Percentiles rank a stretch among this genome's conserved stretches.
Conservation (phyloP, 2,888 invertebrate genomes). For the Phaedon cochleariae region DNA sequence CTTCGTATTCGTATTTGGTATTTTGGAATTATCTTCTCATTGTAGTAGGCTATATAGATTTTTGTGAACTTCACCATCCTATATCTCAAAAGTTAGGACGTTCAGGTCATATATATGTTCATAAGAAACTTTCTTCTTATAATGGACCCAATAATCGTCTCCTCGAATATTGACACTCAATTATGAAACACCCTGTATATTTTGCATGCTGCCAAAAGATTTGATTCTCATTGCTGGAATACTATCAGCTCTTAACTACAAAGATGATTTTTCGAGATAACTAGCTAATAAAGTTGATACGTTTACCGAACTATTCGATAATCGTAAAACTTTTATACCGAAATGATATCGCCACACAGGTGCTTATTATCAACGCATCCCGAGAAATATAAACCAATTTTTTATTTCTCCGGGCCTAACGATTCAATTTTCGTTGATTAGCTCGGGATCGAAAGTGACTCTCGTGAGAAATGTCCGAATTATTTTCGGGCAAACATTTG, state of each 20-base stretch:
- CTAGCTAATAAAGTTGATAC: background rate
- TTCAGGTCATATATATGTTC: no score
- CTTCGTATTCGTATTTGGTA: no score
- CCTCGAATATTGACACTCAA: no score
- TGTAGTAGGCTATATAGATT: no score
- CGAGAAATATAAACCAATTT: background rate
- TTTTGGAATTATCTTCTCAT: no score
- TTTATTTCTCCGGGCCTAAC: background rate
- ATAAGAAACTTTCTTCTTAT: no score
- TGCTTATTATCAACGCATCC: background rate
- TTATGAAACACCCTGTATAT: no score
- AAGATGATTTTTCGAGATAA: conserved; percentile 3
- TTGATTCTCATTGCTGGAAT: background rate
- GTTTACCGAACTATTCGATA: conserved; percentile 13
- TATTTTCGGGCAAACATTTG: conserved; percentile 40
- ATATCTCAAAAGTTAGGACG: no score
- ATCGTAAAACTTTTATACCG: conserved; percentile 44
- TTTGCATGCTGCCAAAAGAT: background rate
- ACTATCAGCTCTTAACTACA: conserved; percentile 7
- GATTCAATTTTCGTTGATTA: conserved; percentile 2
- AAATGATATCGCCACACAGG: background rate
- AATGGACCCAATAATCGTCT: no score
- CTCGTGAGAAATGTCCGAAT: conserved; percentile 39
- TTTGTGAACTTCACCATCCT: no score
- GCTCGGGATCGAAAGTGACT: conserved; percentile 16